phyloP scores from a whole-genome alignment of 2,113 vertebrate species.

The Naja naja region DNA sequence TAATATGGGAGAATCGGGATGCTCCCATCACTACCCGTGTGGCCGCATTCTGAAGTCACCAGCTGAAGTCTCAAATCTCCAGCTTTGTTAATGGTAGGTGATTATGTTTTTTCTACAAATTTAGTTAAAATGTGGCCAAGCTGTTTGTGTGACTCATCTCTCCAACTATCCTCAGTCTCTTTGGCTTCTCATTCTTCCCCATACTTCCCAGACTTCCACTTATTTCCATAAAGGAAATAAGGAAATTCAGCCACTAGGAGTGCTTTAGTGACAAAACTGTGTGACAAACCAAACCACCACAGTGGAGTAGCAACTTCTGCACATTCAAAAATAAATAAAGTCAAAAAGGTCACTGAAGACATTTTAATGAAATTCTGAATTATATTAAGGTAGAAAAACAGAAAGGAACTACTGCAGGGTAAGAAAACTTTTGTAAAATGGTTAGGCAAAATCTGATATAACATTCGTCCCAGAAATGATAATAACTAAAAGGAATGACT shows the following conservation, averaged over 20 bases:
- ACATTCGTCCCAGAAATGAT: not conserved
- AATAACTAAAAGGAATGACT: not conserved
- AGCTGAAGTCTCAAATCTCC: no score
- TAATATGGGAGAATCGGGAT: no score
- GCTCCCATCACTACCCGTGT: no score
- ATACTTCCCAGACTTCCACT: not conserved
- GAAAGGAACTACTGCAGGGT: not conserved
- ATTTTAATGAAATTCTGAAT: not conserved
- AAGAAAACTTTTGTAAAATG: not conserved
- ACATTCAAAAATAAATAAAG: not conserved
- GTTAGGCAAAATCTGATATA: not conserved
- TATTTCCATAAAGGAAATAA: not conserved
- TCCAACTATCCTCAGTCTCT: not conserved
- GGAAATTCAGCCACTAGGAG: not conserved
- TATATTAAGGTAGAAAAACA: not conserved
- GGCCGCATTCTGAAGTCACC: no score
- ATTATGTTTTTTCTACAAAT: not conserved
- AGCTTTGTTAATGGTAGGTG: not conserved
- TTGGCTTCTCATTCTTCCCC: not conserved
- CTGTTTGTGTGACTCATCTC: not conserved
- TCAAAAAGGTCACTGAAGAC: not conserved
- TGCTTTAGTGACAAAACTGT: not conserved
- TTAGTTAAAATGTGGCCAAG: not conserved
- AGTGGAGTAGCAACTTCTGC: not conserved
- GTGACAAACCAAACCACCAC: not conserved